Base-by-base conservation (phyloP, 2,888 invertebrate genomes). In the Coelinius sp. region DNA sequence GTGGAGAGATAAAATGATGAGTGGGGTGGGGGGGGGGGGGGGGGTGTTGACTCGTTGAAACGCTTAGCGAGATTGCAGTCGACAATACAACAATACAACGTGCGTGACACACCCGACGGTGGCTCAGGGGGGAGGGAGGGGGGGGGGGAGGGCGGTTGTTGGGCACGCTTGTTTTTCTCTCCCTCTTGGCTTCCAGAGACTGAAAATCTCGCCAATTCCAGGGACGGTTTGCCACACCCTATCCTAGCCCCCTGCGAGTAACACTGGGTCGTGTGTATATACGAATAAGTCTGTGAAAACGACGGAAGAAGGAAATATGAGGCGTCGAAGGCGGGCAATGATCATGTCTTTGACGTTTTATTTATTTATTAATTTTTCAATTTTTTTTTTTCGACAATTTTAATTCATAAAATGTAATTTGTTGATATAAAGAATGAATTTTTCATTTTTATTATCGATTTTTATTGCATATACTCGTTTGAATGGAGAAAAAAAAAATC, bases 1-100 rank as follows among this genome's bases (percentile, higher is more conserved):
- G 64, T 63, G 49, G 52, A 63, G 64, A 24, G 31, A 46, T n/a
- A 56, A 65, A 41, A 12, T 24, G 24, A 44, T 31, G 25, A 44
- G 46, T 35, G 59, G 49, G 35, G 46, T 17, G 38, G 63, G 49
- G 70, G 14, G 65, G 46, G 38, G 35, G 24, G 63, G 59, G 70
- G 27, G 66, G 67, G 65, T 80, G 83, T 81, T 78, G 82, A 17
- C 72, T 68, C 70, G 73, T 82, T 81, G 86, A 86, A 86, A 83
- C 87, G 87, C 86, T 87, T 87, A 87, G 87, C 83, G 86, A 84
- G 85, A 87, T 87, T 87, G 87, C 87, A 82, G 80, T 81, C 85
- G 87, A 87, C 87, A 86, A 86, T 85, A 84, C 84, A 81, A 86
- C 85, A 86, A 87, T 86, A 79, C 84, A 83, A 80, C 83, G 82